Evolutionary conservation across 1,140 invertebrate genomes (phyloP), one percentile per base, ranked within the genome.

Genomic region (Phortica variegata): DNA sequence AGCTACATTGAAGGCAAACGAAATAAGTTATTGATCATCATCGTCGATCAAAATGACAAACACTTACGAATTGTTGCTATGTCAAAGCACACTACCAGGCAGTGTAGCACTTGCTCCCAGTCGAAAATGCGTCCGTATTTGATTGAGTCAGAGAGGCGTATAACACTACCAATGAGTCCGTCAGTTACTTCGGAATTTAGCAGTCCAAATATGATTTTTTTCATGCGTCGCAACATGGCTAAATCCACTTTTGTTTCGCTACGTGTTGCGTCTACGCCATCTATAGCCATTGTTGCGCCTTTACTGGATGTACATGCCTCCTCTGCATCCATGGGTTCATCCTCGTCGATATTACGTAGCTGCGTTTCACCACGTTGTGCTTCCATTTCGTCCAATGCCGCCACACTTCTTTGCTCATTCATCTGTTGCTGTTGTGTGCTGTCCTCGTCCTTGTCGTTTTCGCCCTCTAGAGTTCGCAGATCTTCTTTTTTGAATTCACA

Each of bases 81-180:
- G 78, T 96, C 92, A 69, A 93, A 89, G 13, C 93, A 85, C 51
- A 95, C 92, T 17, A 94, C 79, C 58, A 95, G 87, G 32, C 90
- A 87, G 65, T 93, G 91, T 3, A 88, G 79, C 2, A 81, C 75
- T 50, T 83, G 80, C 18, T 83, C 81, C 49, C 77, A 73, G 16
- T 73, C 70, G 49, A 56, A 60, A 4, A 40, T 34, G 9, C 52
- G 50, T 47, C 62, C 47, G 43, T 62, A 61, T 58, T 78, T 63
- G 52, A 61, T 78, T 60, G 57, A 69, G 71, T 77, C 81, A 76
- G 54, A 79, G 59, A 86, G 80, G 63, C 85, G 79, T 41, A 93
- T 76, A 63, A 92, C 87, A 75, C 90, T 82, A 62, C 86, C 87
- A 16, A 91, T 87, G 53, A 95, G 77, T n/a, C 88, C 85, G 61